These are phyloP conservation scores for Catagonus wagneri DNA, from an alignment of 2,113 vertebrate genomes.

Conservation along the genomic window DNA sequence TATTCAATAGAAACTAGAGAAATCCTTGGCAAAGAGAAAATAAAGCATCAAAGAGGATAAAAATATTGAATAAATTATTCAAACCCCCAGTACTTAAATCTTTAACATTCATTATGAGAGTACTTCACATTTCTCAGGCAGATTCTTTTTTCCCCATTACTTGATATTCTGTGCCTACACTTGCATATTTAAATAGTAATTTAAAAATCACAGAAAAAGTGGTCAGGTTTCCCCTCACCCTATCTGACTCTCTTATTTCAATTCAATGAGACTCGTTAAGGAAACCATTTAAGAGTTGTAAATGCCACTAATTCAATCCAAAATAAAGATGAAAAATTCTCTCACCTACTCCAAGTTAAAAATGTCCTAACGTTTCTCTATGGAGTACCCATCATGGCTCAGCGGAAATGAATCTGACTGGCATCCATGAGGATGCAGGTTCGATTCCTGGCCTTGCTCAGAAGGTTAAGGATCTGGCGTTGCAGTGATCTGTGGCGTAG, in stretches of 20 bases:
- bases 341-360: background rate
- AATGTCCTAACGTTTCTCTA: background rate
- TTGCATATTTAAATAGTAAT: slow-evolving; percentile 65
- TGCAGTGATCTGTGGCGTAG: too few species aligned
- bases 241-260: slow-evolving; percentile 58
- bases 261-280: slow-evolving; percentile 48
- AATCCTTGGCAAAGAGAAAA: slow-evolving; percentile 29
- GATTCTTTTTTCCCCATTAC: background rate
- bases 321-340: slow-evolving; percentile 40
- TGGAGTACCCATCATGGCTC: background rate
- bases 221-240: background rate
- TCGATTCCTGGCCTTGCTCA: too few species aligned
- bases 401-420: too few species aligned
- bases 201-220: slow-evolving; percentile 46
- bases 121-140: slow-evolving; percentile 29
- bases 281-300: slow-evolving; percentile 30
- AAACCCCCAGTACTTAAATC: background rate
- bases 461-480: too few species aligned
- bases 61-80: slow-evolving; percentile 29
- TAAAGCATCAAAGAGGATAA: background rate
- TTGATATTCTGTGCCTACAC: slow-evolving; percentile 32
- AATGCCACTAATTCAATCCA: slow-evolving; percentile 39
- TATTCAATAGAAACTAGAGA: slow-evolving; percentile 20
- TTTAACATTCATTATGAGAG: slow-evolving; percentile 27
- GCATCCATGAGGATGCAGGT: too few species aligned